Evolutionary conservation across 2,888 invertebrate species (phyloP), one percentile per base, ranked within the genome.

Genomic region (Deilephila porcellus): DNA sequence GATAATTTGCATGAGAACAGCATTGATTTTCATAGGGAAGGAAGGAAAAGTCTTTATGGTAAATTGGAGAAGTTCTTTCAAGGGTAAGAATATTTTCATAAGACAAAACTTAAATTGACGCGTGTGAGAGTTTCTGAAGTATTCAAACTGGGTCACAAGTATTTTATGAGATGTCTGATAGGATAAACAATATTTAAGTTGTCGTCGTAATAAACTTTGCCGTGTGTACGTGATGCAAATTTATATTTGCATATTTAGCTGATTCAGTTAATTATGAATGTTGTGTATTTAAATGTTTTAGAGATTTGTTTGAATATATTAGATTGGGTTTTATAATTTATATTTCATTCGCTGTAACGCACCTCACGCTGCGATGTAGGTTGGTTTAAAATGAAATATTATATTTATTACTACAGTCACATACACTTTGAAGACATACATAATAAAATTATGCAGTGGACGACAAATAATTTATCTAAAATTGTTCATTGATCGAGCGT

Each of bases 51-150:
- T 79, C 89, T 97, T 72, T 97, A 96, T 86, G 90, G 83, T 64
- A 96, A 96, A 88, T 85, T 97, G 70, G 96, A 97, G 87, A 95
- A 92, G 80, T 94, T 97, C 85, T 89, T 97, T 75, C 92, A 94
- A 82, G 95, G 95, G 97, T 97, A 91, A 95, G 96, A 0, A 37
- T 8, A 25, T 67, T 45, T 67, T 52, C 20, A 52, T 20, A 25
- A 11, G 56, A 56, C 56, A 52, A 6, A 17, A 37, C n/a, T 63
- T 63, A 34, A 63, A n/a, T 19, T 63, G 32, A n/a, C 6, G 29
- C 6, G 63, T 34, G 14, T 4, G 60, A 11, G 8, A 25, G 14
- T 11, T 25, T 29, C 7, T 29, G 5, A 17, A 60, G 4, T 60
- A 4, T 60, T 56, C 4, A 4, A 56, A 56, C 5, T 56, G 56